A percentile compares a stretch with the other conserved stretches of the same genome.
These are phyloP conservation scores for Mythimna albipuncta DNA, from an alignment of 2,888 invertebrate species.

Conservation along the genomic window DNA sequence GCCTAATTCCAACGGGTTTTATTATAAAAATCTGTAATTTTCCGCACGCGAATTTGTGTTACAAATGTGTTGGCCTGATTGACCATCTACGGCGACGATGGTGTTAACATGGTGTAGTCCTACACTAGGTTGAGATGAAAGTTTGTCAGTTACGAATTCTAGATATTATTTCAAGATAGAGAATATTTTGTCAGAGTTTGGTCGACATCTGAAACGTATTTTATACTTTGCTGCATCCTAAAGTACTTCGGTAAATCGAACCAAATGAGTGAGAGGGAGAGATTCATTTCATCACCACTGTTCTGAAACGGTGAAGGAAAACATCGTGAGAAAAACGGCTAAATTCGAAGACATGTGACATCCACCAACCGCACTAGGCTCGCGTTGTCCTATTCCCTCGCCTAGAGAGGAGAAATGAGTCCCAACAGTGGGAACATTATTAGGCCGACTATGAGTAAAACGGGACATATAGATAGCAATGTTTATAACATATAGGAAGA, in stretches of 20 bases:
- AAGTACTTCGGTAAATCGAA: background rate
- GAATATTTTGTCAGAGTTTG: background rate
- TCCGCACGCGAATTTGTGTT: conserved; percentile 72
- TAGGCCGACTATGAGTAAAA: background rate
- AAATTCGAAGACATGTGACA: too few relatives aligned
- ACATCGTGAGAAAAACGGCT: too few relatives aligned
- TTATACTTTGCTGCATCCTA: background rate
- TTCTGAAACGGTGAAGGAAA: too few relatives aligned
- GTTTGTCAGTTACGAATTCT: conserved; percentile 40
- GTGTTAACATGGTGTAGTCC: conserved; percentile 59
- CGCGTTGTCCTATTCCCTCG: too few relatives aligned
- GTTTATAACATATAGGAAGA: background rate
- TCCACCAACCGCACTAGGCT: too few relatives aligned
- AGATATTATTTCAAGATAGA: conserved; percentile 16
- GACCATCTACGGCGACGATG: conserved; percentile 59
- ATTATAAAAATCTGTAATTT: conserved; percentile 70
- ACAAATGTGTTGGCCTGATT: conserved; percentile 60
- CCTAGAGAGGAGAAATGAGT: too few relatives aligned
- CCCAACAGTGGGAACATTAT: too few relatives aligned
- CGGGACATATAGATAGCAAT: background rate
- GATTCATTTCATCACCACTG: too few relatives aligned
- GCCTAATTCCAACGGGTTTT: conserved; percentile 64
- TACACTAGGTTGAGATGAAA: conserved; percentile 59
- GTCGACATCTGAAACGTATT: background rate
- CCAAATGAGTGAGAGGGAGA: background rate